Evolutionary conservation across 2,888 invertebrate species (phyloP), one percentile per base, ranked within the genome.

Genomic region (Andrena fulva): DNA sequence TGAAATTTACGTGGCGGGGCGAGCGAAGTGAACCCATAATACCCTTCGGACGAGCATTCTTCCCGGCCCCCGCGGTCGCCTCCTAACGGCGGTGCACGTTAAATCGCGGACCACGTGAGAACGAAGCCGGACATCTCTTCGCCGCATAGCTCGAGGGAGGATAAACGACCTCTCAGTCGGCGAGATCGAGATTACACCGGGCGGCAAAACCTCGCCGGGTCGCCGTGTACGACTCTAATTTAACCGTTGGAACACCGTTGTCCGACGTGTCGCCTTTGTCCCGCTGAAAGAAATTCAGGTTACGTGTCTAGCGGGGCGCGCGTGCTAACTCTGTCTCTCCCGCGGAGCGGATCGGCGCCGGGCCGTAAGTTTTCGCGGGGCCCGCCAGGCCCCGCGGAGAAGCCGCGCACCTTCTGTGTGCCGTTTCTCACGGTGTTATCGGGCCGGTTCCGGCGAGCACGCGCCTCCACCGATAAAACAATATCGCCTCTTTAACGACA

Each of bases 81-180:
- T 48, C 63, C 29, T 56, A 77, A 73, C 78, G 69, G 54, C 81
- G 66, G 56, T 48, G 42, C 52, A 50, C 71, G 74, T 42, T 56
- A 67, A 67, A 69, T 59, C 75, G 42, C 71, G 73, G 59, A 76
- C 72, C 87, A 80, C 78, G 82, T 85, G 80, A 88, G 81, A 83
- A 77, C 86, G 80, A 88, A 77, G 77, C 86, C 82, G 82, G 84
- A 88, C 83, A 72, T 80, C 67, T 74, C 81, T 71, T 31, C 76
- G 82, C 56, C 69, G 79, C 75, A 85, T 82, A 82, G 87, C 88
- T 86, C 70, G 76, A 62, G 84, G 78, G 86, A 83, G 87, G 86
- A 87, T 88, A 88, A 87, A 88, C 88, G 87, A 86, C 80, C 86
- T 88, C 86, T 86, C 80, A 77, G 67, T 74, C 62, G 68, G 64